Evolutionary conservation across 2,113 vertebrate genomes (phyloP), one percentile per base, ranked within the genome.

Genomic region (Triplophysa dalaica): DNA sequence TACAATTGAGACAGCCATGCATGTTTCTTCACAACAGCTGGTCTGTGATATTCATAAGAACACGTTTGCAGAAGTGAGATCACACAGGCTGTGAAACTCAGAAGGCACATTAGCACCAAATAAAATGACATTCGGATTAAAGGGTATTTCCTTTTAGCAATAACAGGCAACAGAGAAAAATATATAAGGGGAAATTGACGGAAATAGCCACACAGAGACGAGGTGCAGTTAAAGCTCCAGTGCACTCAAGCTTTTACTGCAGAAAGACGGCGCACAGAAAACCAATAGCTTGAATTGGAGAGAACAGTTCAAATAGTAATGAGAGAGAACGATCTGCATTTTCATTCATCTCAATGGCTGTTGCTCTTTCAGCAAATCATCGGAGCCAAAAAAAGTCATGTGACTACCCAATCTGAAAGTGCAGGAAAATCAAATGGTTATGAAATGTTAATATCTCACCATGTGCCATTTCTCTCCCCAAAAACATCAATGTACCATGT

Each of bases 31-130:
- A 24, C 24, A 24, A 24, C 24, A 24, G 3, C 26, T 29, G 26
- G 26, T 29, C 43, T 17, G 13, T 4, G 45, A 52, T 70, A 70
- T 17, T 2, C 8, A n/a, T 45, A 10, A 43, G 60, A 13, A 3
- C n/a, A 22, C 22, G 10, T 68, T 66, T 68, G 65, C 65, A 22
- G 70, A 73, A 73, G 29, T 72, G 19, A 70, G 54, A 19, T 66
- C 19, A 72, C 56, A 73, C 6, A 11, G 33, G 54, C 16, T 8
- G n/a, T 2, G 11, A 21, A 58, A 7, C 11, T 56, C 19, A n/a
- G 50, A 33, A 29, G 16, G 19, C 17, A 26, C 33, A 33, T 58
- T 73, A 0, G 12, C 29, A 22, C 70, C 22, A 43, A 60, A 73
- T 73, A 43, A 38, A 26, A 11, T 38, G 13, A 43, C 8, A 60